Evolutionary conservation across 2,888 invertebrate genomes (phyloP).

Genomic region (Epicampocera succincta): DNA sequence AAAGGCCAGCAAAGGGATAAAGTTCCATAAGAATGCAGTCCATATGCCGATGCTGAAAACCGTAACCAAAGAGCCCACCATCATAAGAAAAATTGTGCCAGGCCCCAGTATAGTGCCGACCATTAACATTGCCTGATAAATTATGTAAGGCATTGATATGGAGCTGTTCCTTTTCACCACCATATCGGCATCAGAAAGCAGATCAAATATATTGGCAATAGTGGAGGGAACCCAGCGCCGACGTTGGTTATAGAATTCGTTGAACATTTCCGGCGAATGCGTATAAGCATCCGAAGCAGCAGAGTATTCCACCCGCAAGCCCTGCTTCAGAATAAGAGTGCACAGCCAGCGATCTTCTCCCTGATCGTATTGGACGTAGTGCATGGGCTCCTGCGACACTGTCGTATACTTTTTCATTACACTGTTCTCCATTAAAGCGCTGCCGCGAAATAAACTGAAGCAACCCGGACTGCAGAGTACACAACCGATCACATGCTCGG

Average conservation of each 20-base stretch:
- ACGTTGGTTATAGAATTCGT: constrained; percentile 96
- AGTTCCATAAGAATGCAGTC: constrained; percentile 86
- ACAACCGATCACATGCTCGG: constrained; percentile 94
- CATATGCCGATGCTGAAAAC: constrained; percentile 88
- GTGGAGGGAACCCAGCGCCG: constrained; percentile 98
- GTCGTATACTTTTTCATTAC: constrained; percentile 95
- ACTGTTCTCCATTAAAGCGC: constrained; percentile 94
- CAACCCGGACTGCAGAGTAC: constrained; percentile 96
- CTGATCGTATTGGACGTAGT: constrained; percentile 96
- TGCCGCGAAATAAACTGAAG: constrained; percentile 93
- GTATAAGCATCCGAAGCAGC: constrained; percentile 98
- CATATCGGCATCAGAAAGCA: constrained; percentile 89
- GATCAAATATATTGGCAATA: constrained; percentile 95
- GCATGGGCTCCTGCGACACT: constrained; percentile 88
- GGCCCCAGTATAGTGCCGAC: constrained; percentile 88
- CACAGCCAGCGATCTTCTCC: constrained; percentile 99
- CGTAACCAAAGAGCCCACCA: constrained; percentile 89
- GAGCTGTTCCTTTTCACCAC: constrained; percentile 93
- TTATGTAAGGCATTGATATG: constrained; percentile 91
- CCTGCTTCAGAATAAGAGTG: constrained; percentile 93
- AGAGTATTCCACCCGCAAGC: constrained; percentile 95
- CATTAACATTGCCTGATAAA: constrained; percentile 88
- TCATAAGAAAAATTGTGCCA: constrained; percentile 89
- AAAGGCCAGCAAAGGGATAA: constrained; percentile 86
- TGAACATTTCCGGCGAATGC: constrained; percentile 95